These are phyloP conservation scores for Patella pellucida DNA, from an alignment of 2,888 invertebrate species.

Conservation along the genomic window DNA sequence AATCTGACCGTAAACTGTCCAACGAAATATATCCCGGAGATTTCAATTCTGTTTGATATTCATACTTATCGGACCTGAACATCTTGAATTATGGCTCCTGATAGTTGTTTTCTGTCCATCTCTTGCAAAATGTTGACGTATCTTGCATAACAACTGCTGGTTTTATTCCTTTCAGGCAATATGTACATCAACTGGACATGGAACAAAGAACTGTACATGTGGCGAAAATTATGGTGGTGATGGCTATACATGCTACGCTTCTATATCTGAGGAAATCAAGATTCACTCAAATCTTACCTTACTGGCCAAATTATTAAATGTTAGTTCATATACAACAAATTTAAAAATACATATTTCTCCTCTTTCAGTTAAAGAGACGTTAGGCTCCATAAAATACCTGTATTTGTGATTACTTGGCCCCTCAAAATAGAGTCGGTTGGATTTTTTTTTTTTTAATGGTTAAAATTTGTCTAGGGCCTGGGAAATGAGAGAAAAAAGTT, in stretches of 20 bases:
- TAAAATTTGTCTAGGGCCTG: too few species aligned
- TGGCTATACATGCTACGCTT: constrained; percentile 51
- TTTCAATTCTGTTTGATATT: too few species aligned
- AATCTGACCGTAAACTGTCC: too few species aligned
- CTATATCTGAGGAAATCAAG: constrained; percentile 43
- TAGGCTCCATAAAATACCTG: background rate
- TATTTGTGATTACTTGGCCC: background rate
- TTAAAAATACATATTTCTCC: background rate
- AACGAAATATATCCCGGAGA: too few species aligned
- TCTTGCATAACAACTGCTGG: too few species aligned
- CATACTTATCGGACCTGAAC: too few species aligned
- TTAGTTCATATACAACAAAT: constrained; percentile 18
- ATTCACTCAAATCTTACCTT: constrained; percentile 41
- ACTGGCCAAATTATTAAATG: constrained; percentile 39
- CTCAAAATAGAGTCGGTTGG: background rate
- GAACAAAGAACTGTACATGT: constrained; percentile 58
- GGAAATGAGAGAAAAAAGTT: too few species aligned
- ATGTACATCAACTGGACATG: constrained; percentile 49
- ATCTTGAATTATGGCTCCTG: constrained; percentile 4
- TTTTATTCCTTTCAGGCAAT: constrained; percentile 43
- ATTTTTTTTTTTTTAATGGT: too few species aligned
- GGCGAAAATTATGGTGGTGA: constrained; percentile 47
- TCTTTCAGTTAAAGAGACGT: background rate
- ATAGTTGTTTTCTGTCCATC: too few species aligned
- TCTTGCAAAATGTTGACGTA: too few species aligned